These are phyloP conservation scores for Myripristis murdjan DNA, from an alignment of 2,797 vertebrate species.

Conservation along the genomic window DNA sequence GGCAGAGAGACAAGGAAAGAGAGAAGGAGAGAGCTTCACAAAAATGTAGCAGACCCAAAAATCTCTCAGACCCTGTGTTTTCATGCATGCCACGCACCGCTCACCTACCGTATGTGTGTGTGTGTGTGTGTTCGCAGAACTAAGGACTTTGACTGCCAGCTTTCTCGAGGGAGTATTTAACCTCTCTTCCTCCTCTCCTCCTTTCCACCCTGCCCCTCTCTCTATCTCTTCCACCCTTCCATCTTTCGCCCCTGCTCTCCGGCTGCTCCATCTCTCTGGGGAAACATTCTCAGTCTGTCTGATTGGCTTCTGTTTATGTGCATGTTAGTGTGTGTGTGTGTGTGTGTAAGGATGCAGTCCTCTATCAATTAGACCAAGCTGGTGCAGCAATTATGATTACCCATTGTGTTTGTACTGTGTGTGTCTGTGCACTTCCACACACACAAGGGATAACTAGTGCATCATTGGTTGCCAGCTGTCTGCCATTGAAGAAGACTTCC, in stretches of 20 bases:
- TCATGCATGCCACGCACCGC: slow-evolving; percentile 62
- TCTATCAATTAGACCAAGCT: slow-evolving; percentile 81
- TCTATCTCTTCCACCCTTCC: slow-evolving; percentile 54
- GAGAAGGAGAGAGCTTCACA: slow-evolving; percentile 48
- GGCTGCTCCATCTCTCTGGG: slow-evolving; percentile 68
- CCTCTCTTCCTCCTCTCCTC: slow-evolving; percentile 65
- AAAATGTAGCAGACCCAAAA: slow-evolving; percentile 65
- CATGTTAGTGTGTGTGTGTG: slow-evolving; percentile 50
- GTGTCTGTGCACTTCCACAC: slow-evolving; percentile 25
- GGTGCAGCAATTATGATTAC: slow-evolving; percentile 71
- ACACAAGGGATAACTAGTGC: slow-evolving; percentile 63
- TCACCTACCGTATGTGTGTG: slow-evolving; percentile 52
- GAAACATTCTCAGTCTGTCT: slow-evolving; percentile 73
- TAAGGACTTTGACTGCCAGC: slow-evolving; percentile 55
- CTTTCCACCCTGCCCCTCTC: slow-evolving; percentile 27
- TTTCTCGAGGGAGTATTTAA: slow-evolving; percentile 72
- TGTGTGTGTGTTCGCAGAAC: slow-evolving; percentile 56
- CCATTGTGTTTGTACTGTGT: slow-evolving; percentile 51
- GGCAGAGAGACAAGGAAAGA: slow-evolving; percentile 8
- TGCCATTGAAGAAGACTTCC: slow-evolving; percentile 65
- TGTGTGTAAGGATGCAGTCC: slow-evolving; percentile 57
- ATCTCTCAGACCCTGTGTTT: slow-evolving; percentile 65
- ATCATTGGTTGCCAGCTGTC: slow-evolving; percentile 78
- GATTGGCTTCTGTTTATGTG: slow-evolving; percentile 77
- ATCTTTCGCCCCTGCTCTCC: slow-evolving; percentile 65